Evolutionary conservation across 1,140 invertebrate genomes (phyloP).

Genomic region (Linepithema humile): DNA sequence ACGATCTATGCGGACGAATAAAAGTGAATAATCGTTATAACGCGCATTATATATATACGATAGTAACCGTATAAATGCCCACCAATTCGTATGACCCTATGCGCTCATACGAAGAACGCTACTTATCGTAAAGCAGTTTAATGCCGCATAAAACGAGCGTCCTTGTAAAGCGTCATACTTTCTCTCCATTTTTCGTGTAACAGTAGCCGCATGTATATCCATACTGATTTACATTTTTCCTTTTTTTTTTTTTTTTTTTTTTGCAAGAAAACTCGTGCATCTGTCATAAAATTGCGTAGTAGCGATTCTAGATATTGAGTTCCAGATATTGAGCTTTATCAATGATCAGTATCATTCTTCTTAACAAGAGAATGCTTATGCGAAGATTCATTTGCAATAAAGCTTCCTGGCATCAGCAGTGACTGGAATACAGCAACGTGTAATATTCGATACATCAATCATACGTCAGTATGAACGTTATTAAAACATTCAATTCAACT

Average conservation of each 20-base stretch:
- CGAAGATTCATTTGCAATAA: not conserved
- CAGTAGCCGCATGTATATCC: not conserved
- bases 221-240: conserved; percentile 18
- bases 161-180: conserved; percentile 35
- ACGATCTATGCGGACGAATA: conserved; percentile 33
- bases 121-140: conserved; percentile 65
- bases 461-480: not conserved
- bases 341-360: not conserved
- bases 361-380: not conserved
- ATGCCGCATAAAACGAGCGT: conserved; percentile 49
- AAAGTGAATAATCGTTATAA: conserved; percentile 53
- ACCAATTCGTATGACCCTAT: conserved; percentile 25
- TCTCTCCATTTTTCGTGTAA: conserved; percentile 10
- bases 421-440: not conserved
- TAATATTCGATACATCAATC: not conserved
- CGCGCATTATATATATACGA: conserved; percentile 9
- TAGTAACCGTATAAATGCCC: conserved; percentile 36
- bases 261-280: not conserved
- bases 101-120: conserved; percentile 48
- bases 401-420: not conserved
- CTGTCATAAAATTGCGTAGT: not conserved
- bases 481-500: too few relatives aligned
- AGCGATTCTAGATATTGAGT: too few relatives aligned
- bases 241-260: conserved; percentile 12
- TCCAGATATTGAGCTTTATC: not conserved